A percentile compares a stretch with the other conserved stretches of the same genome.
phyloP scores from a whole-genome alignment of 2,113 vertebrate species.

The Protobothrops flavoviridis region DNA sequence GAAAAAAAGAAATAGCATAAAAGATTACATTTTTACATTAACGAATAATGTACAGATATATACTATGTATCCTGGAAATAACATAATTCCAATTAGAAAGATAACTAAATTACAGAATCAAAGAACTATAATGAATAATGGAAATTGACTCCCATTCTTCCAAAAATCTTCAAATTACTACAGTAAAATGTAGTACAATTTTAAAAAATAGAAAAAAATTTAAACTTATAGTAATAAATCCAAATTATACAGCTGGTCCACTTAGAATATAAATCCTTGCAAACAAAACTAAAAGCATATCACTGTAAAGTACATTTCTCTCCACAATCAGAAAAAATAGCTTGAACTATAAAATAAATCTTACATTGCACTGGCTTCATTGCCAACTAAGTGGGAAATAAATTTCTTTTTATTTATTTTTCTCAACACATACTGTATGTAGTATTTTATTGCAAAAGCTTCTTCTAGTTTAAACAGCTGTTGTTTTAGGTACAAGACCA shows the following conservation, averaged over 20 bases:
- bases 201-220: background rate
- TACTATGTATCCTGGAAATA: conserved; percentile 32
- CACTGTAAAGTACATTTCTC: background rate
- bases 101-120: background rate
- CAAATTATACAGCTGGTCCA: background rate
- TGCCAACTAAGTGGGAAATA: background rate
- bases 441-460: background rate
- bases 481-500: background rate
- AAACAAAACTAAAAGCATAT: background rate
- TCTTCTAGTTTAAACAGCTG: background rate
- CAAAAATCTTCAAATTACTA: background rate
- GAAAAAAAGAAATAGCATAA: background rate
- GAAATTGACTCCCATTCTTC: background rate
- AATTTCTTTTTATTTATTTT: background rate
- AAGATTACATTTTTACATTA: conserved; percentile 7
- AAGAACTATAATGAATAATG: background rate
- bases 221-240: background rate
- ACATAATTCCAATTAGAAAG: conserved; percentile 15
- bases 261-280: background rate
- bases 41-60: background rate
- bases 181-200: background rate
- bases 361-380: background rate
- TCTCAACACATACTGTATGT: background rate
- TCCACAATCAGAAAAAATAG: background rate
- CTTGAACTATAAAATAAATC: background rate